phyloP scores from a whole-genome alignment of 1,140 invertebrate species.

The Drosophila lowei region DNA sequence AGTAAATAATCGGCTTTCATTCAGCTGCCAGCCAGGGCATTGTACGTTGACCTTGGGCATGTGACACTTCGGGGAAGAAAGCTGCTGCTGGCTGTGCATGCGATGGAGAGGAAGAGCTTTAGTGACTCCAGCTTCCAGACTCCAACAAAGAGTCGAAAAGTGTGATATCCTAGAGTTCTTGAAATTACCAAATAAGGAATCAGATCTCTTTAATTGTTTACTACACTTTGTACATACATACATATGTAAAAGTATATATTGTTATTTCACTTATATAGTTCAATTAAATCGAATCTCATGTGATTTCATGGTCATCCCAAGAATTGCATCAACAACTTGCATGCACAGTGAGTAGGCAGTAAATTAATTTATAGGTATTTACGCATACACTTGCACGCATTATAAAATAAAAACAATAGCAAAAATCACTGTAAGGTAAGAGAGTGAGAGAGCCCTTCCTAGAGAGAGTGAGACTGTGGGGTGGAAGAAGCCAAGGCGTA shows the following conservation, averaged over 20 bases:
- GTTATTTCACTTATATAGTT: constrained; percentile 12
- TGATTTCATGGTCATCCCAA: constrained; percentile 33
- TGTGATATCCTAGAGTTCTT: not conserved
- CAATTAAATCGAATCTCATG: not conserved
- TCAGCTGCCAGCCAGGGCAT: not conserved
- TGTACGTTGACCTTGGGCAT: constrained; percentile 36
- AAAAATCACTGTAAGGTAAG: constrained; percentile 18
- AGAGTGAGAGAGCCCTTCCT: not conserved
- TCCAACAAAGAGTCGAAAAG: not conserved
- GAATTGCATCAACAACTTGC: constrained; percentile 28
- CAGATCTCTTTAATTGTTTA: not conserved
- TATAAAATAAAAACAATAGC: constrained; percentile 9
- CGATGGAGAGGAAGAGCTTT: not conserved
- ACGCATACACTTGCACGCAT: constrained; percentile 18
- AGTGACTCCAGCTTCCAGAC: not conserved
- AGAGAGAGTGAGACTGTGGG: constrained; percentile 14
- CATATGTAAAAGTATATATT: not conserved
- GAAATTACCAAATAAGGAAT: too few relatives aligned
- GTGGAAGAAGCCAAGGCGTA: not conserved
- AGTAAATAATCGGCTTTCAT: not conserved
- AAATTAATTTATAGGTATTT: constrained; percentile 23
- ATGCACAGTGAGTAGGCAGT: constrained; percentile 36
- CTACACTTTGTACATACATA: too few relatives aligned
- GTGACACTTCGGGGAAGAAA: constrained; percentile 14
- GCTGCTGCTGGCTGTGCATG: constrained; percentile 17